Base-by-base conservation (phyloP, 2,113 vertebrate species). In the Apteryx mantelli region DNA sequence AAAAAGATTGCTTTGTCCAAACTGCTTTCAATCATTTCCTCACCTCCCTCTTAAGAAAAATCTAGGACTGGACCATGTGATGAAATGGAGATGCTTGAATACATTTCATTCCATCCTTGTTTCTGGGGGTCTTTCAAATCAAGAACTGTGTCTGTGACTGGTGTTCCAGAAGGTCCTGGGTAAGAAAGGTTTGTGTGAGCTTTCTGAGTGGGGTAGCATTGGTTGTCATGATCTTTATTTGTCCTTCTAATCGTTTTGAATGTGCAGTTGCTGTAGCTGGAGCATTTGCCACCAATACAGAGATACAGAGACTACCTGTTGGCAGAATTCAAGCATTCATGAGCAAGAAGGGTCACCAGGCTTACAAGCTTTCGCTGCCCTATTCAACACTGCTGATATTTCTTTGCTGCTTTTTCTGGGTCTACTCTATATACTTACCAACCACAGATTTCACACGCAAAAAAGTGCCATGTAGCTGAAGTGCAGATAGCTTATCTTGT, bases 291-390 rank as follows among this genome's bases (percentile, higher is more conserved):
- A 6, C 38, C 66, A 24, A 50, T 3, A 24, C 20, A 75, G 69
- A 34, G 15, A 16, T 9, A 20, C n/a, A 71, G 53, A 48, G 8
- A 36, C 61, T 40, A 3, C 40, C 65, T 79, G 0, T 0, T n/a
- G 56, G 74, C 61, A 76, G 77, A 79, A 71, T 30, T 46, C n/a
- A 22, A 75, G 26, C 42, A 19, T 66, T 38, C 8, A 4, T 2
- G 32, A n/a, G 52, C 52, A 28, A 18, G 44, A 58, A 61, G 53
- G n/a, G 16, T 65, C 58, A 46, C 7, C 28, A 38, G 28, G 20
- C 34, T 52, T n/a, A 56, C 13, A 69, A 7, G 4, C 9, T 38
- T 71, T 60, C 78, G 22, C 56, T 82, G 52, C 19, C 18, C 0
- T 19, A 17, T 71, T 4, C 60, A 38, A 28, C 30, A 11, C 34